phyloP scores from a whole-genome alignment of 2,888 invertebrate genomes.

The Hirtodrosophila histrioides region DNA sequence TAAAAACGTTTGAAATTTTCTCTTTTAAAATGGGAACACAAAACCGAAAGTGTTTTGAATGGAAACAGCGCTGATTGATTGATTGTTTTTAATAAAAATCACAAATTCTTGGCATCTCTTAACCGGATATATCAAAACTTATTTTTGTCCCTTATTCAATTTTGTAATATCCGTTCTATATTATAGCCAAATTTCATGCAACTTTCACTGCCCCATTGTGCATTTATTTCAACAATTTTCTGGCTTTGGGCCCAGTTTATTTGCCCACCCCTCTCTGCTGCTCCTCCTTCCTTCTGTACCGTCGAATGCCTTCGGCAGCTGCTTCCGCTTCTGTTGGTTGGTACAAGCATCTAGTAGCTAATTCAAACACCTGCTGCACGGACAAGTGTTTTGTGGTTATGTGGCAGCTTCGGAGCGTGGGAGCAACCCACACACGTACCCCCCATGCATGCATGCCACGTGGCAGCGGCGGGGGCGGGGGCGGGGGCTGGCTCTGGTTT shows the following conservation, averaged over 20 bases:
- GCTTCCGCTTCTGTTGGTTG: slow-evolving; percentile 9
- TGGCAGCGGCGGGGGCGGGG: slow-evolving; percentile 7
- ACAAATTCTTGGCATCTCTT: too few relatives aligned
- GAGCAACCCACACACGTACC: neutral
- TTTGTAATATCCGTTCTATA: too few relatives aligned
- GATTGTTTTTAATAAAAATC: too few relatives aligned
- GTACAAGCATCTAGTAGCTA: slow-evolving; percentile 24
- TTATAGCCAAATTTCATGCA: too few relatives aligned
- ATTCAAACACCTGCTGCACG: slow-evolving; percentile 64
- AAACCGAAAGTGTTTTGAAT: too few relatives aligned
- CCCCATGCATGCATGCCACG: slow-evolving; percentile 42
- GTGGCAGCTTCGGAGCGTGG: slow-evolving; percentile 8
- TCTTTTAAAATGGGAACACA: too few relatives aligned
- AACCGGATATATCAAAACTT: too few relatives aligned
- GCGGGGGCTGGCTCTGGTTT: slow-evolving; percentile 22
- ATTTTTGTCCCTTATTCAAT: too few relatives aligned
- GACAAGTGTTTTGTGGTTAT: slow-evolving; percentile 25
- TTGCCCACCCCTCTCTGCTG: neutral
- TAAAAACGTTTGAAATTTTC: too few relatives aligned
- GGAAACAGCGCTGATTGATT: too few relatives aligned
- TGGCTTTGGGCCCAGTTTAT: slow-evolving; percentile 39
- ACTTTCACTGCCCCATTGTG: too few relatives aligned
- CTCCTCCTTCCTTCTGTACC: neutral
- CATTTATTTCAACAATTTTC: slow-evolving; percentile 4
- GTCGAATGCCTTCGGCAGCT: slow-evolving; percentile 1